phyloP scores from a whole-genome alignment of 2,113 vertebrate species.

The Macheiramphus alcinus region DNA sequence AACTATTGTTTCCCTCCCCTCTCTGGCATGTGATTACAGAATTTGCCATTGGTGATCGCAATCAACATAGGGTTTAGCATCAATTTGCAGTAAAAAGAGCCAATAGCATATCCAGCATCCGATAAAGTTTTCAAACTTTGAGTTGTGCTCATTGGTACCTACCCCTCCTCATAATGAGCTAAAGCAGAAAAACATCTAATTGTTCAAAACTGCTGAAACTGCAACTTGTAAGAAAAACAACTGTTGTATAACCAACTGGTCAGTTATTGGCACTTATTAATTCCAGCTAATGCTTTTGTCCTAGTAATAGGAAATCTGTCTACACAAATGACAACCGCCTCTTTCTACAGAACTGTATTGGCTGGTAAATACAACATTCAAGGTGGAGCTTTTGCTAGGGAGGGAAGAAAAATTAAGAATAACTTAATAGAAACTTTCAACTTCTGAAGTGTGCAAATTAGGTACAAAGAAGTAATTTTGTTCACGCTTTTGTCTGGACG shows the following conservation, averaged over 20 bases:
- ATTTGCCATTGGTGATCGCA: neutral
- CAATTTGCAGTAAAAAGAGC: neutral
- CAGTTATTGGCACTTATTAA: neutral
- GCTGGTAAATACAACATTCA: neutral
- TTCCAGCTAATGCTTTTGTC: neutral
- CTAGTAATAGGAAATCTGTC: neutral
- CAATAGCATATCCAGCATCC: neutral
- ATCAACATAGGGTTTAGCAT: neutral
- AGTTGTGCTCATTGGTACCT: neutral
- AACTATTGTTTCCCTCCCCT: neutral
- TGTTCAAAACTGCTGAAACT: neutral
- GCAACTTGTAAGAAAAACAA: neutral
- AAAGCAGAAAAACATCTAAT: neutral
- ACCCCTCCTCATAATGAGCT: neutral
- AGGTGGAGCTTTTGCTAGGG: rapidly evolving
- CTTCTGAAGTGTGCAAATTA: neutral
- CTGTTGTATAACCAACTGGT: neutral
- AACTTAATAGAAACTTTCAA: neutral
- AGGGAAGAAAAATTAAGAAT: neutral
- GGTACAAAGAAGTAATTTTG: neutral
- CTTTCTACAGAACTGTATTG: neutral
- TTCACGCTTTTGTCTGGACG: neutral
- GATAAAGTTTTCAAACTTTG: neutral
- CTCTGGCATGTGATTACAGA: neutral
- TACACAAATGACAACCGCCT: neutral